Evolutionary conservation across 2,797 vertebrate genomes (phyloP), one percentile per base, ranked within the genome.

Genomic region (Odontamblyopus rebecca): DNA sequence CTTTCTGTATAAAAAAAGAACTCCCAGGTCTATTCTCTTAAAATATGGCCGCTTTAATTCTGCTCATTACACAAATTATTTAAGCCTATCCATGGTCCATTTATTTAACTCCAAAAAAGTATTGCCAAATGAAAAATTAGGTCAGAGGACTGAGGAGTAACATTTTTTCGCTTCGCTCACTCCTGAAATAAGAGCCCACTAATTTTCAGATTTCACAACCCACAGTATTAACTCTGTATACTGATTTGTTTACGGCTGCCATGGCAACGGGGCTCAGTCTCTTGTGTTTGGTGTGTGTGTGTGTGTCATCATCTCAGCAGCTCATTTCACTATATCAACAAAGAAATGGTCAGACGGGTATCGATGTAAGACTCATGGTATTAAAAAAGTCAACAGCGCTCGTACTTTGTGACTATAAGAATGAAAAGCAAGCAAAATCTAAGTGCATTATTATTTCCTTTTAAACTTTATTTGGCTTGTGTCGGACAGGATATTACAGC

Each of bases 41-140:
- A 35, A 35, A 6, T 7, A 35, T 1, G 7, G 6, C 35, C 0
- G 7, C 1, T 44, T 12, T 2, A 44, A 12, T 44, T 44, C 11
- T 44, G 9, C 11, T 44, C 41, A 44, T 44, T 12, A 44, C 9
- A 44, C 6, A 35, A 35, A 35, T 35, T 1, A 35, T 35, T 35
- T 35, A 35, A 35, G 35, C 35, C 35, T 7, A 13, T 44, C 41
- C 13, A 3, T 48, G 13, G 13, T 13, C 44, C 12, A 48, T 15
- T 48, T 48, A 78, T 38, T 75, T 75, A 77, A 81, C 69, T 54
- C 61, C 38, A 69, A 75, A 35, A 32, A 59, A 27, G 5, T n/a
- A 7, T 6, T 54, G 51, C 51, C 51, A 54, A n/a, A n/a, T n/a
- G 26, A 60, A 29, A 29, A 60, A 60, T 12, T 29, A 15, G 57